Evolutionary conservation across 2,797 vertebrate genomes (phyloP), one percentile per base, ranked within the genome.

Genomic region (Gallinago solitaria): DNA sequence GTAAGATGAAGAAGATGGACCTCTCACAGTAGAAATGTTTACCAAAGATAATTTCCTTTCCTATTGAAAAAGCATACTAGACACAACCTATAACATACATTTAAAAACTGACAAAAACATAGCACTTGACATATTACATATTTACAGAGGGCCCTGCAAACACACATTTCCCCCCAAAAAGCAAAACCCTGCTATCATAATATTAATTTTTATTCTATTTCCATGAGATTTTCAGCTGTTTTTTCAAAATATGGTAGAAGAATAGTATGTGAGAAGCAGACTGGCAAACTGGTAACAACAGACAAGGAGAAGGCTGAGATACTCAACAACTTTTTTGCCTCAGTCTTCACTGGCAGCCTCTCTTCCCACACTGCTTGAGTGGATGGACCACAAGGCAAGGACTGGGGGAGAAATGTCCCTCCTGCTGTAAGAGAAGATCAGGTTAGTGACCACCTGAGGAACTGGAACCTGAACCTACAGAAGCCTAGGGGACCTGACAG

Each of bases 51-150:
- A 83, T 28, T 86, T 91, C 78, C 33, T 48, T 82, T 91, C 43
- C 35, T 45, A 59, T 10, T 64, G 74, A 61, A 78, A 69, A 75
- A 63, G 24, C 17, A 11, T 41, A 70, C 16, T 47, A 77, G 32
- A 20, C 1, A 9, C 0, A 1, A 35, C 18, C 27, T 35, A 65
- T 17, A 73, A 2, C 24, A 32, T 12, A 54, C 16, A 43, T 59
- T 57, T 69, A 63, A 89, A 79, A 83, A 54, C 2, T 12, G 35
- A 56, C 24, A 80, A 63, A 91, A 83, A 7, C 4, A 53, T 2
- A 70, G 47, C 12, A 54, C 17, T 48, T 78, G 35, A 51, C 16
- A 13, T 23, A 48, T 12, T 18, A 67, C 5, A 5, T 19, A 59
- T 51, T 78, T 39, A 85, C 20, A 21, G 5, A 87, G 11, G 21